Base-by-base conservation (phyloP, 2,113 vertebrate genomes). In the Mola mola region DNA sequence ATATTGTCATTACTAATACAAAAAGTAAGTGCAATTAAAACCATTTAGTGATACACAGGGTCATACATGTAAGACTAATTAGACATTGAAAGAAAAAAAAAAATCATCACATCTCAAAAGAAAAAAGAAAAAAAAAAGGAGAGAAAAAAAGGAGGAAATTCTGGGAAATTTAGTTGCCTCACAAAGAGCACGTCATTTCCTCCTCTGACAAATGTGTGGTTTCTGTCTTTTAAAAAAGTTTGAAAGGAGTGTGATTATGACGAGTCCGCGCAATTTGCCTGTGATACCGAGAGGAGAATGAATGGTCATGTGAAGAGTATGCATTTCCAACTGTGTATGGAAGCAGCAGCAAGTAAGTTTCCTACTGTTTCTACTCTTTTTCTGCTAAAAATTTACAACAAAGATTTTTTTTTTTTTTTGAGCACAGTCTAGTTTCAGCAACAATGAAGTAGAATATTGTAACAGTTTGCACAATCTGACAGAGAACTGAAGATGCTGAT, bases 161-260 rank as follows among this genome's bases (percentile, higher is more conserved):
- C 90, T 90, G 88, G 87, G 88, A 91, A 91, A 88, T 89, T 81
- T 68, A 70, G 75, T 91, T 91, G 90, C 89, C 81, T 91, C 88
- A 91, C 78, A 83, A 84, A 72, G 58, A 53, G 59, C 48, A 79
- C 90, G 90, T 92, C 90, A 92, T 87, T 92, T 92, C 91, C 91
- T 87, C 75, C 43, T 47, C 16, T 91, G 89, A 90, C 89, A 90
- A 89, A 84, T 67, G 72, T 88, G 89, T 79, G 90, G 90, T 90
- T 90, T 89, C 74, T 63, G 82, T 78, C 75, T 90, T 88, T 84
- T 50, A 46, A 88, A 90, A 87, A 89, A 68, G 62, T 83, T 85
- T 83, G 72, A 73, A 82, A 86, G 82, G 61, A 81, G 78, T 84
- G 83, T 87, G 88, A 88, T 87, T 67, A 89, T 89, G 78, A 91